Percentiles rank a stretch among this genome's conserved stretches.
phyloP scores from a whole-genome alignment of 2,797 vertebrate genomes.

The Aotus griseimembra region DNA sequence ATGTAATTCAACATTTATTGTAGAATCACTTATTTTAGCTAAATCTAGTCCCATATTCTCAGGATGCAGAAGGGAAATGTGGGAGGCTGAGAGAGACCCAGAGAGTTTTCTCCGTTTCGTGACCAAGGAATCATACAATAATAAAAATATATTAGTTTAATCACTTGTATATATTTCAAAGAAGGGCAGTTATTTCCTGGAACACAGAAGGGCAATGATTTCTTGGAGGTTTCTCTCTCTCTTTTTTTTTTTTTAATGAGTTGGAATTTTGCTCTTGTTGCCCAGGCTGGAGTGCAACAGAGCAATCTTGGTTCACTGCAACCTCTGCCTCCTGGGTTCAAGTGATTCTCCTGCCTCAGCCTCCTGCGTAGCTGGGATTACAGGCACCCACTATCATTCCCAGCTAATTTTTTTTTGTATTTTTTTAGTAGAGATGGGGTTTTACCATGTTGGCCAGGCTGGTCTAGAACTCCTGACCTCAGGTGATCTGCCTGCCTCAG shows the following conservation, averaged over 20 bases:
- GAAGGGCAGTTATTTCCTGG: not conserved
- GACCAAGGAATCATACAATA: not conserved
- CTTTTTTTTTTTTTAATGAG: too few species aligned
- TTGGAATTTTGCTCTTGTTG: not conserved
- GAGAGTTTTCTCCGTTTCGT: constrained; percentile 5
- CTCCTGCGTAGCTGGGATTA: too few species aligned
- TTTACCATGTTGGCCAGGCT: not conserved
- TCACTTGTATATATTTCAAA: not conserved
- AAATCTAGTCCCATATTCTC: not conserved
- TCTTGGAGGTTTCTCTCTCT: not conserved
- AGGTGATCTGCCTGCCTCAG: not conserved
- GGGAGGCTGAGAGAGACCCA: not conserved
- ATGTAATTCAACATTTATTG: not conserved
- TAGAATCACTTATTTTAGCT: not conserved
- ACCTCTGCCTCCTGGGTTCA: not conserved
- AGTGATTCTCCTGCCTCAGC: not conserved
- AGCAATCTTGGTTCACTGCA: not conserved
- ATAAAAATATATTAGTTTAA: not conserved
- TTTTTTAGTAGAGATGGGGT: not conserved
- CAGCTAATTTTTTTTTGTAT: not conserved
- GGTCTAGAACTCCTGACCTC: not conserved
- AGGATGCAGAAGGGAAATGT: not conserved
- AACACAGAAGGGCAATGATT: not conserved
- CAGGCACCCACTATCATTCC: too few species aligned
- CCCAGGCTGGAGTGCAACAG: not conserved